Base-by-base conservation (phyloP, 2,888 invertebrate species). In the Papilio gigon region DNA sequence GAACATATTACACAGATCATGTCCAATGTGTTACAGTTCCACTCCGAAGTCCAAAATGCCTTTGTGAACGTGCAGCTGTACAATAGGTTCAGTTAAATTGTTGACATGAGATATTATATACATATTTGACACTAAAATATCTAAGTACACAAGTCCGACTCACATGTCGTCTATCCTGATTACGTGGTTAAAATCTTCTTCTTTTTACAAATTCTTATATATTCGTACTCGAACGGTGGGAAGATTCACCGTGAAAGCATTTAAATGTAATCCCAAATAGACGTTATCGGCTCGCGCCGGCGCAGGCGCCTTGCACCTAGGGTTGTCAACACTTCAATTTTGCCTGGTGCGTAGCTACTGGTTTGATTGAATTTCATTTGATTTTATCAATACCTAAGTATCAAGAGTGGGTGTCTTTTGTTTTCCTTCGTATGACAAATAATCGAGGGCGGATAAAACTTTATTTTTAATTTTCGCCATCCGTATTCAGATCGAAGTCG, bases 261-360 rank as follows among this genome's bases (percentile, higher is more conserved):
- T 59, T 65, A 62, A 56, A 65, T 40, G 74, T 75, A 77, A 78
- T 81, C 79, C 75, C 68, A 77, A 77, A 82, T 77, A 82, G 80
- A 78, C 79, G 79, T 81, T 78, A 78, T 78, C 82, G 76, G 77
- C 81, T 79, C 78, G 80, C 82, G 80, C 82, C 75, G 78, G 79
- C 81, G 80, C 81, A 82, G 83, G 82, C 84, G 84, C 79, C 78
- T 30, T 30, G 30, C 30, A 53, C 47, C 22, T 47, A 47, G 47
- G 47, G 47, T 22, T 47, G 47, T 12, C 22, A 47, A 1, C 8
- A 20, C 11, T 47, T 9, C 17, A 4, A 2, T 17, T 44, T 44
- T 44, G 42, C n/a, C n/a, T 8, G 5, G 14, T n/a, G 14, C n/a
- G 4, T n/a, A 40, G 5, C n/a, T 14, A 37, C 14, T 0, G 5